Conservation (phyloP, 2,888 invertebrate species). For the Ichneumoninae sp. region DNA sequence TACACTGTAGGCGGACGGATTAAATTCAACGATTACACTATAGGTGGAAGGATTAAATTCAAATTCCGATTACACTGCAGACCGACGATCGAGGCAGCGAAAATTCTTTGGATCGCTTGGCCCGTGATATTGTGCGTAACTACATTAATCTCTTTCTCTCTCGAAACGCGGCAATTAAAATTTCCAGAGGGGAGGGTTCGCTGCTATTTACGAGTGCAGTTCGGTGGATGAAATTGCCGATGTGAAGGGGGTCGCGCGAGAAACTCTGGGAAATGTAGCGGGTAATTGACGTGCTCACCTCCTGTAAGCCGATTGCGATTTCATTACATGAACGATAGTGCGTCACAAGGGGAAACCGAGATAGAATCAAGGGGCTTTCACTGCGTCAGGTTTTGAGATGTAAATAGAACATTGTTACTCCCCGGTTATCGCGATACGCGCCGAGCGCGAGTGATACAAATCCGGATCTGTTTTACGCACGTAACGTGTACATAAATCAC, state of each 20-base stretch:
- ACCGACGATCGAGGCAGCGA: neutral
- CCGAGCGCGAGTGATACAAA: too few relatives aligned
- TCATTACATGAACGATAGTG: conserved; percentile 26
- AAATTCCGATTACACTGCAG: too few relatives aligned
- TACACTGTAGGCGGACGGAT: neutral
- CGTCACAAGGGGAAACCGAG: neutral
- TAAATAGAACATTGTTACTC: too few relatives aligned
- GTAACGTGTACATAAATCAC: too few relatives aligned
- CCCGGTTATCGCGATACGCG: too few relatives aligned
- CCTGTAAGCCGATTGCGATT: conserved; percentile 28
- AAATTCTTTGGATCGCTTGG: neutral
- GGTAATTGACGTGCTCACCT: conserved; percentile 26
- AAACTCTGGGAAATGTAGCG: conserved; percentile 21
- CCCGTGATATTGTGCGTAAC: neutral
- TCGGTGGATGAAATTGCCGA: neutral
- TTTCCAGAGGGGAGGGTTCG: neutral
- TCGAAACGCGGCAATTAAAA: conserved; percentile 14
- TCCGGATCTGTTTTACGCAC: too few relatives aligned
- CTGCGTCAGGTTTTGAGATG: too few relatives aligned
- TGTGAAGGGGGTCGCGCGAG: neutral
- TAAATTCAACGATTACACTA: too few relatives aligned
- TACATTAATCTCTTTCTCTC: neutral
- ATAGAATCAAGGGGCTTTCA: neutral
- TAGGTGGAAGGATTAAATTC: too few relatives aligned
- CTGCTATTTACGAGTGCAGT: neutral